These are phyloP conservation scores for Orgyia antiqua DNA, from an alignment of 2,888 invertebrate genomes.

Conservation along the genomic window DNA sequence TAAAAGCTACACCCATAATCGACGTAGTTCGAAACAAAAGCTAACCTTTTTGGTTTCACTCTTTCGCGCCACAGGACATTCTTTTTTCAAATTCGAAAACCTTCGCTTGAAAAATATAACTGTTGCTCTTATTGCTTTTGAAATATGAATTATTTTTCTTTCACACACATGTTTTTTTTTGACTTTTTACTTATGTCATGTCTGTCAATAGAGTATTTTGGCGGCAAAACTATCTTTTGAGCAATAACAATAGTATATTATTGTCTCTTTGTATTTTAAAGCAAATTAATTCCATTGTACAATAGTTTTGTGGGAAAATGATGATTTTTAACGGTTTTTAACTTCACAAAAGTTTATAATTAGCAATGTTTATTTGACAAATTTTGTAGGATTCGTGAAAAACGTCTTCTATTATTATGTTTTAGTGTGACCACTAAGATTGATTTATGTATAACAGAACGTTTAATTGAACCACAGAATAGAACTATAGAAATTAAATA, in stretches of 20 bases:
- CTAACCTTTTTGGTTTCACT: constrained; percentile 29
- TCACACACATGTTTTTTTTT: background rate
- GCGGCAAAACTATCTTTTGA: constrained; percentile 44
- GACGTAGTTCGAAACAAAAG: constrained; percentile 39
- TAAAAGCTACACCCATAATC: constrained; percentile 41
- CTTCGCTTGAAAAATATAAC: background rate
- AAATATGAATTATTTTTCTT: background rate
- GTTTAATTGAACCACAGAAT: no score
- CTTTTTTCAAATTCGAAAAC: background rate
- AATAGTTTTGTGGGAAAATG: constrained; percentile 31
- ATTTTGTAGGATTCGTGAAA: constrained; percentile 12
- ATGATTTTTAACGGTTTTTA: constrained; percentile 30
- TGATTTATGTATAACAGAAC: no score
- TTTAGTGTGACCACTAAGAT: background rate
- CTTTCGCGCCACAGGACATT: constrained; percentile 37
- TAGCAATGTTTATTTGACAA: constrained; percentile 26
- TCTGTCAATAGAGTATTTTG: constrained; percentile 37
- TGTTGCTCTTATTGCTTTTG: background rate
- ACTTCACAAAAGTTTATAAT: constrained; percentile 24
- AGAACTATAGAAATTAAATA: no score
- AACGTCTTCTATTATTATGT: background rate
- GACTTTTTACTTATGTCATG: constrained; percentile 11
- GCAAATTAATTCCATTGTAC: constrained; percentile 37
- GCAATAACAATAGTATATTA: constrained; percentile 31
- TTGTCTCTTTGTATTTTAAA: constrained; percentile 31